A percentile compares a stretch with the other conserved stretches of the same genome.
Conservation (phyloP, 1,140 invertebrate species). For the Orchestia grillus region DNA sequence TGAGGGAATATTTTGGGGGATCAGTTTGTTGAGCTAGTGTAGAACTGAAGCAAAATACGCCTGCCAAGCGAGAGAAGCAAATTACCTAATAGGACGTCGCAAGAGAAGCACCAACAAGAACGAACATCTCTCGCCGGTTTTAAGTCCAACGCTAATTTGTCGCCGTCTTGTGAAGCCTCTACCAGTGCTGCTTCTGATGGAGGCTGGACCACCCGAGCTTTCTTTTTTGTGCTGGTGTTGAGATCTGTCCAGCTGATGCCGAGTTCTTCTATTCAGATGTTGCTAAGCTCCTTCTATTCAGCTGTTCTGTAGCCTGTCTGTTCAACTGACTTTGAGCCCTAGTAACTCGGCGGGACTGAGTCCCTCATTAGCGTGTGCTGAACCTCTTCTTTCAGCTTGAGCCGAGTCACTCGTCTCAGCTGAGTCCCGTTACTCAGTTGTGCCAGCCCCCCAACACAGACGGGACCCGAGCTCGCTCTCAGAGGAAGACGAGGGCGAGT, state of each 20-base stretch:
- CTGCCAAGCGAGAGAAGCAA: no score
- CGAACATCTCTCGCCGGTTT: background rate
- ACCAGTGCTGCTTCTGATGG: background rate
- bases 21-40: no score
- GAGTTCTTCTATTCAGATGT: background rate
- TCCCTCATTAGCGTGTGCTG: background rate
- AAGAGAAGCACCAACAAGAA: background rate
- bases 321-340: background rate
- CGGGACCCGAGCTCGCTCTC: background rate
- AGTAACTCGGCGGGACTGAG: background rate
- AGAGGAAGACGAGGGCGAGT: background rate
- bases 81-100: background rate
- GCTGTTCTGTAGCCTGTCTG: background rate
- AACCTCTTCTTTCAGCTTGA: background rate
- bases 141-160: background rate
- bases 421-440: background rate
- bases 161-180: background rate
- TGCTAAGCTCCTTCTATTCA: background rate
- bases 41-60: no score
- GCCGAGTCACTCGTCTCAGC: background rate
- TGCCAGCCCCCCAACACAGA: background rate
- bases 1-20: no score
- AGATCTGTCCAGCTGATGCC: background rate
- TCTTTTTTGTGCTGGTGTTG: background rate
- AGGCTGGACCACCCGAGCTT: background rate